Evolutionary conservation across 2,888 invertebrate genomes (phyloP).

Genomic region (Cordilura impudica): DNA sequence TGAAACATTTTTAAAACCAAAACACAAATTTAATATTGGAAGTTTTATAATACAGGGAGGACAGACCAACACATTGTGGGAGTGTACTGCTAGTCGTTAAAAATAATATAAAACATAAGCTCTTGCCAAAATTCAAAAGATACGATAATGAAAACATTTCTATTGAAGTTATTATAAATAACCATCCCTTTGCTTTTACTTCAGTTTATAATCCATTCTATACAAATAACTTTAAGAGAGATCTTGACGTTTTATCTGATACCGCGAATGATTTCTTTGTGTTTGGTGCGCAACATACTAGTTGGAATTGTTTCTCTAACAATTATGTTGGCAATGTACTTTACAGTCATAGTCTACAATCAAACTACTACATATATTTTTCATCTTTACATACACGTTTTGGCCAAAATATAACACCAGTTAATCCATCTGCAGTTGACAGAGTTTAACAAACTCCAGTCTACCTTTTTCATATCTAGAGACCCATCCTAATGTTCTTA

Average conservation of each 20-base stretch:
- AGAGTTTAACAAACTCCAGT: too few species aligned
- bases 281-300: not conserved
- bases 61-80: too few species aligned
- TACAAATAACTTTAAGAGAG: too few species aligned
- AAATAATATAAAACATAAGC: not conserved
- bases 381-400: not conserved
- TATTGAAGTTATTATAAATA: not conserved
- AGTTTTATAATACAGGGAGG: not conserved
- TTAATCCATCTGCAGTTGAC: too few species aligned
- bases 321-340: not conserved
- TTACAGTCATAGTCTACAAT: not conserved
- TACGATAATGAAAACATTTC: not conserved
- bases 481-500: too few species aligned
- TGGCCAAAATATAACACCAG: not conserved
- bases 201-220: not conserved
- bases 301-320: slow-evolving; percentile 14
- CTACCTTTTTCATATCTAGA: too few species aligned
- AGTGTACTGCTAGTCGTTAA: too few species aligned
- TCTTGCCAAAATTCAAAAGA: not conserved
- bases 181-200: not conserved
- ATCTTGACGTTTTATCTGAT: too few species aligned
- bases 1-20: not conserved
- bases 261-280: not conserved
- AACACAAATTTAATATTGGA: not conserved
- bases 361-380: not conserved